phyloP scores from a whole-genome alignment of 2,113 vertebrate genomes.

The Anhinga anhinga region DNA sequence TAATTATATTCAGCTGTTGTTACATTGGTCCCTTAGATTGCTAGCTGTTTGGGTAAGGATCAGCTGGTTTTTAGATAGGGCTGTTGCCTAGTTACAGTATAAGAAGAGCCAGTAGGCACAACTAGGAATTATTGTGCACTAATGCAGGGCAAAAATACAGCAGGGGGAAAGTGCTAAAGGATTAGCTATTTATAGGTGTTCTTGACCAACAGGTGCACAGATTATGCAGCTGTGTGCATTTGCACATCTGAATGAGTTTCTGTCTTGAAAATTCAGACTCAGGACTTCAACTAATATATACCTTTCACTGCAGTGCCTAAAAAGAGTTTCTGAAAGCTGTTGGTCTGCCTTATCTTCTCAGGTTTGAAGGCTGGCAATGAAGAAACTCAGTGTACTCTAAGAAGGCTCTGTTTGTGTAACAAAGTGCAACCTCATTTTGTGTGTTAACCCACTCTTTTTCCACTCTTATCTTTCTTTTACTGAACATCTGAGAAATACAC shows the following conservation, averaged over 20 bases:
- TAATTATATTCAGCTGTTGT: background rate
- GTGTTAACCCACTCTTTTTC: background rate
- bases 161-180: background rate
- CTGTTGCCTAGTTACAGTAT: background rate
- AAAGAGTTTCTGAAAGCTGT: background rate
- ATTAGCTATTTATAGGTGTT: background rate
- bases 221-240: background rate
- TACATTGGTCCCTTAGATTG: background rate
- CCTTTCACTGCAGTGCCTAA: background rate
- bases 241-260: background rate
- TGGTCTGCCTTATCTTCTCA: background rate
- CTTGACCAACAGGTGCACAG: background rate
- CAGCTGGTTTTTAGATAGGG: background rate
- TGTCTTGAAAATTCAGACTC: background rate
- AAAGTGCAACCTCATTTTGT: background rate
- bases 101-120: background rate
- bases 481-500: background rate
- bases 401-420: background rate
- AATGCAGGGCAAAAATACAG: background rate
- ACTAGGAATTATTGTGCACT: fast-evolving
- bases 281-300: background rate
- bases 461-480: background rate
- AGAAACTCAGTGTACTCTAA: background rate
- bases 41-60: background rate
- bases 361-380: background rate